Percentiles rank a stretch among this genome's conserved stretches.
phyloP scores from a whole-genome alignment of 1,140 invertebrate species.

The Aleiodes sp. region DNA sequence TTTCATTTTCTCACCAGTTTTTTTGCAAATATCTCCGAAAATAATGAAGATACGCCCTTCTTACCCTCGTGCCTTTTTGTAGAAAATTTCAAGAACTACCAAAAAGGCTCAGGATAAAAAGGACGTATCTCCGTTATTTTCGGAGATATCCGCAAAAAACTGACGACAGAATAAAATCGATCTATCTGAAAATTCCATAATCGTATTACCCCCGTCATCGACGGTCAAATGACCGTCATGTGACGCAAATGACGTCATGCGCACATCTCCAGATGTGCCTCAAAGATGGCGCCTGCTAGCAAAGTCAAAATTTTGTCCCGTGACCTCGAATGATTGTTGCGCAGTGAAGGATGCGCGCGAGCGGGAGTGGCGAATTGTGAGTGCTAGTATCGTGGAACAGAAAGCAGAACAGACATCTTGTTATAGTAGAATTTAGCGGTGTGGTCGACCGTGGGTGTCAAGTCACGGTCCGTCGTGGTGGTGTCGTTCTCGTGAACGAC shows the following conservation, averaged over 20 bases:
- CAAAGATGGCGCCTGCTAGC: constrained; percentile 8
- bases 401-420: constrained; percentile 61
- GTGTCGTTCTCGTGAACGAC: constrained; percentile 36
- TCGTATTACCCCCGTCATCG: not conserved
- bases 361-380: constrained; percentile 44
- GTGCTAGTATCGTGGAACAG: constrained; percentile 55
- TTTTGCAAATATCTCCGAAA: too few species aligned
- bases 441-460: constrained; percentile 56
- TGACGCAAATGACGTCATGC: too few species aligned
- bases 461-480: constrained; percentile 46
- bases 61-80: too few species aligned
- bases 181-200: too few species aligned
- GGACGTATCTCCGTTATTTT: too few species aligned
- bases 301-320: not conserved
- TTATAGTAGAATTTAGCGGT: constrained; percentile 59
- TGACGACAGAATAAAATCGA: too few species aligned
- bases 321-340: constrained; percentile 53
- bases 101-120: too few species aligned
- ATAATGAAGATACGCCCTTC: too few species aligned
- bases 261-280: not conserved
- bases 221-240: too few species aligned
- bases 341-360: constrained; percentile 49
- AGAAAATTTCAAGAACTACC: too few species aligned
- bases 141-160: too few species aligned
- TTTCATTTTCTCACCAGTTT: too few species aligned